phyloP scores from a whole-genome alignment of 2,797 vertebrate species.

The Cuniculus paca region DNA sequence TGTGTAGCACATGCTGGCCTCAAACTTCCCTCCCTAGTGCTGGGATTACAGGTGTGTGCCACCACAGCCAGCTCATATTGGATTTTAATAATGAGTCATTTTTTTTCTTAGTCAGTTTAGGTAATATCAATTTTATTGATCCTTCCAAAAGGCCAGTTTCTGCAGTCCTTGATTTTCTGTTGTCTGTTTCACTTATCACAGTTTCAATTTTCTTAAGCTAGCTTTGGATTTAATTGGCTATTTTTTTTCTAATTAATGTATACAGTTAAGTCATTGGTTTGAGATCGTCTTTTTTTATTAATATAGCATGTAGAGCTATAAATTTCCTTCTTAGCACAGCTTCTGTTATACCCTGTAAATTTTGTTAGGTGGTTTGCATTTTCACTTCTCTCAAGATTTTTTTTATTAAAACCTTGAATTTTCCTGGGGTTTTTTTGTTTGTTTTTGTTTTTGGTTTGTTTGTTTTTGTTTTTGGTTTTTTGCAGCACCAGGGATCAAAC shows the following conservation, averaged over 20 bases:
- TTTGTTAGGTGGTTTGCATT: slow-evolving; percentile 18
- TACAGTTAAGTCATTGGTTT: not conserved
- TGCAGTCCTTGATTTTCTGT: not conserved
- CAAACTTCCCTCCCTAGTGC: not conserved
- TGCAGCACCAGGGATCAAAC: too few relatives aligned
- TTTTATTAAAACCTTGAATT: slow-evolving; percentile 27
- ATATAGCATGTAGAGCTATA: not conserved
- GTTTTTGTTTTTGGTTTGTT: too few relatives aligned
- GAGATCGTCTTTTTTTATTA: not conserved
- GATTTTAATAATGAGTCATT: not conserved
- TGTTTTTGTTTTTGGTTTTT: too few relatives aligned
- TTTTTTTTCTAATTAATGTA: not conserved
- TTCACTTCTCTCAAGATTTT: slow-evolving; percentile 5
- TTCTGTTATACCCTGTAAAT: not conserved
- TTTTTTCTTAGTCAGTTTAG: not conserved
- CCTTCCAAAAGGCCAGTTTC: not conserved
- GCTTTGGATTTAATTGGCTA: not conserved
- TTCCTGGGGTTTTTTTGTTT: too few relatives aligned
- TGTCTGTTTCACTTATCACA: slow-evolving; percentile 1
- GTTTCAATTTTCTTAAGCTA: not conserved
- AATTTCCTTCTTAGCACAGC: not conserved
- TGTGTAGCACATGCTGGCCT: not conserved
- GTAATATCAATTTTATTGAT: not conserved
- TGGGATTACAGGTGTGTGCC: not conserved
- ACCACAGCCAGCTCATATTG: not conserved